Conservation (phyloP, 2,797 vertebrate species). For the Enteromius fasciolatus region DNA sequence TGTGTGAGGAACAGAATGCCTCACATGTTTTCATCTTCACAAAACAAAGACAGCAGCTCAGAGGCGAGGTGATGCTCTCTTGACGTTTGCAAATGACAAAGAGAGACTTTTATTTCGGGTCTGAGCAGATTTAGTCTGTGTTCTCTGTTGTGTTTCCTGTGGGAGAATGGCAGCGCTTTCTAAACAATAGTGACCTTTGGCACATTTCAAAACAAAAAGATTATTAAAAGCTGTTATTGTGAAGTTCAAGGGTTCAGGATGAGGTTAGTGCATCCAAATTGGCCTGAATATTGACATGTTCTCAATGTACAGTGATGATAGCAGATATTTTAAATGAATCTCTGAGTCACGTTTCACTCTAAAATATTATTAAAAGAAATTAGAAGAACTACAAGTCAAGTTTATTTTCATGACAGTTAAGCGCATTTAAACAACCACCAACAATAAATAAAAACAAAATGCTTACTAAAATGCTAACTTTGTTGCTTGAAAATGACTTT, state of each 20-base stretch:
- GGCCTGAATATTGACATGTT: background rate
- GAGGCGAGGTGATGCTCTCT: constrained; percentile 41
- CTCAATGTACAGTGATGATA: background rate
- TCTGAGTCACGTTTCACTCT: background rate
- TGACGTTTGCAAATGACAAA: constrained; percentile 51
- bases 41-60: constrained; percentile 50
- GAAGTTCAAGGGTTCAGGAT: background rate
- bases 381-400: background rate
- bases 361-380: background rate
- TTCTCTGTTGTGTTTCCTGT: constrained; percentile 38
- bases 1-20: constrained; percentile 50
- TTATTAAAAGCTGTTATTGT: background rate
- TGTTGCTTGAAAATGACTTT: background rate
- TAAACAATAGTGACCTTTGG: constrained; percentile 2
- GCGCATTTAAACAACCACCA: background rate
- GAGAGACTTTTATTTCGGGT: constrained; percentile 35
- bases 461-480: no score
- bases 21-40: constrained; percentile 59
- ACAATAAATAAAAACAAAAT: background rate
- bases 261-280: background rate
- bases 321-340: background rate
- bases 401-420: background rate
- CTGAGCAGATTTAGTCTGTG: constrained; percentile 37
- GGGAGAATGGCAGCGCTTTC: constrained; percentile 18
- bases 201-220: background rate